Evolutionary conservation across 2,113 vertebrate genomes (phyloP).

Genomic region (Myotis davidii): DNA sequence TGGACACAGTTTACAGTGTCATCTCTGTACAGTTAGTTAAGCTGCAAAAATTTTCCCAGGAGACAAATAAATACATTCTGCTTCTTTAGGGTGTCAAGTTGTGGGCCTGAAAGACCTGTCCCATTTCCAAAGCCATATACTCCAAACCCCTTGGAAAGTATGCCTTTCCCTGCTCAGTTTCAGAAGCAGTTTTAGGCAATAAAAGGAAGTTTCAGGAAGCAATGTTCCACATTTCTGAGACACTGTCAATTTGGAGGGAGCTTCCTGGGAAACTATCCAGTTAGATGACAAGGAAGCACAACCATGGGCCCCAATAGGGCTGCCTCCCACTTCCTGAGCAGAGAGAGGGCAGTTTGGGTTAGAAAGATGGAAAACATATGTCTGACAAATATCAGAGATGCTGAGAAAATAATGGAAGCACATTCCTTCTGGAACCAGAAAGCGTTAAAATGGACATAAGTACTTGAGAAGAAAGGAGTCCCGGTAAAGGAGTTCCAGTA

Average conservation of each 20-base stretch:
- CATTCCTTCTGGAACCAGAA: slow-evolving; percentile 48
- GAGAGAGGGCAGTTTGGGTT: slow-evolving; percentile 58
- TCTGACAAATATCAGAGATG: slow-evolving; percentile 66
- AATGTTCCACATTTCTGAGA: slow-evolving; percentile 54
- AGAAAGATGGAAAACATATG: slow-evolving; percentile 66
- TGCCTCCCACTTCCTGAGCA: slow-evolving; percentile 45
- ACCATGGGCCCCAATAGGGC: neutral
- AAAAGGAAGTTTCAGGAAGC: slow-evolving; percentile 51
- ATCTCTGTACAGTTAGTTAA: neutral
- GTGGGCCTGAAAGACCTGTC: neutral
- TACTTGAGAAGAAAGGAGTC: slow-evolving; percentile 42
- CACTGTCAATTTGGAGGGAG: neutral
- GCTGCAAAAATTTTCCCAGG: neutral
- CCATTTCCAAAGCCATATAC: slow-evolving; percentile 19
- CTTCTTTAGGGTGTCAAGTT: slow-evolving; percentile 15
- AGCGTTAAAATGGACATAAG: slow-evolving; percentile 57
- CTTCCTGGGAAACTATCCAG: slow-evolving; percentile 36
- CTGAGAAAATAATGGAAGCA: slow-evolving; percentile 13
- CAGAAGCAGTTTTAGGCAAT: slow-evolving; percentile 47
- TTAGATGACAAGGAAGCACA: slow-evolving; percentile 53
- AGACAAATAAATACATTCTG: slow-evolving; percentile 35
- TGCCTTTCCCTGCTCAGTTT: slow-evolving; percentile 39
- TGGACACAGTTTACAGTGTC: slow-evolving; percentile 16
- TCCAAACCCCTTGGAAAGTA: slow-evolving; percentile 25
- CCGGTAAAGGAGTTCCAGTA: slow-evolving; percentile 46